Base-by-base conservation (phyloP, 1,140 invertebrate genomes). In the Trissolcus basalis region DNA sequence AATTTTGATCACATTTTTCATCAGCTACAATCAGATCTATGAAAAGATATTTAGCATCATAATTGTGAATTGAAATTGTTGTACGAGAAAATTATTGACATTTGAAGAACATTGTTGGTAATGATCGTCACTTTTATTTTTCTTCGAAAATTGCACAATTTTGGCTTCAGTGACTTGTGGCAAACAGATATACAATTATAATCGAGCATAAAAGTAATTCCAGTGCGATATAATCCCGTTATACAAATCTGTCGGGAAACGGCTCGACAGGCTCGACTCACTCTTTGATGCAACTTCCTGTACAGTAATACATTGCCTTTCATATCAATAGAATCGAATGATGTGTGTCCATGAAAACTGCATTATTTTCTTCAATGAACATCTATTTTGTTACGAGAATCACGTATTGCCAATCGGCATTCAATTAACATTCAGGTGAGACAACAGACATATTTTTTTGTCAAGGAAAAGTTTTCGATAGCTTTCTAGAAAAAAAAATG, bases 251-350 rank as follows among this genome's bases (percentile, higher is more conserved):
- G 69, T 74, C 68, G 78, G 80, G 77, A 82, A 83, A 80, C 78
- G 69, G 67, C 64, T 65, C 9, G 36, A 39, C 36, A 39, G 36
- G 36, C 36, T 73, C 64, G 78, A 74, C 65, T 69, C 56, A 13
- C 69, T 76, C 67, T 58, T 71, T 73, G 74, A 60, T 80, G 78
- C 77, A 80, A 83, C 79, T 82, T 83, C 82, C 80, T 79, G 74
- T 53, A 78, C 39, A 56, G 56, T 45, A 70, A 65, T 39, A 33
- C 47, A 61, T 65, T 73, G 68, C 77, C 69, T 74, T 79, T 79
- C 80, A 77, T 71, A 63, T 80, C 63, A 70, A 64, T 61, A 54
- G 50, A 16, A 70, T 77, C 59, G 50, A 79, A 82, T 80, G 80
- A 79, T 75, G 77, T 32, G 49, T 51, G 67, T 67, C 60, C 48